Evolutionary conservation across 2,797 vertebrate genomes (phyloP).

Genomic region (Iguana delicatissima): DNA sequence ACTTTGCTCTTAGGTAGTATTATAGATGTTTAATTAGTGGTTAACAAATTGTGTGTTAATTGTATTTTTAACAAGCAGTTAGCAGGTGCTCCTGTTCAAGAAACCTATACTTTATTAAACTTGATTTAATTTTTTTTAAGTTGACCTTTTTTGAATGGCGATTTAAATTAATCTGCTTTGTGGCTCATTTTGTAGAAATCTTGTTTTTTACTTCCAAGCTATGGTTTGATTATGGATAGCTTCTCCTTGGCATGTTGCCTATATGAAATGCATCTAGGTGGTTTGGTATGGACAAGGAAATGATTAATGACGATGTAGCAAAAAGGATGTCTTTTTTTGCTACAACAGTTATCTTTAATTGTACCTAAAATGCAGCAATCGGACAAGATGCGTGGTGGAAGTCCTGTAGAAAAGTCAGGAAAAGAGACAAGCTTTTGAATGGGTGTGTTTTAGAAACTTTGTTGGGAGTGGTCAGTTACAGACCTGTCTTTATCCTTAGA

Average conservation of each 20-base stretch:
- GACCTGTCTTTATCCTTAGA: not conserved
- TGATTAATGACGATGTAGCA: slow-evolving; percentile 4
- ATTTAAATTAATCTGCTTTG: slow-evolving; percentile 13
- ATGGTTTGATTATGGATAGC: not conserved
- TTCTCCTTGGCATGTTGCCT: slow-evolving; percentile 7
- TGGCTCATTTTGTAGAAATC: not conserved
- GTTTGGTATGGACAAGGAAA: not conserved
- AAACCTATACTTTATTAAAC: not conserved
- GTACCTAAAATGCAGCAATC: slow-evolving; percentile 5
- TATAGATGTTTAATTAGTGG: not conserved
- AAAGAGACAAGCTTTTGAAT: not conserved
- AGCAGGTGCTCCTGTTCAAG: not conserved
- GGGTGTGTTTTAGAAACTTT: not conserved
- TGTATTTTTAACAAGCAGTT: slow-evolving; percentile 1
- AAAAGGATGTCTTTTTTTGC: not conserved
- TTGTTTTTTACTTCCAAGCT: not conserved
- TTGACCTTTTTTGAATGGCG: not conserved
- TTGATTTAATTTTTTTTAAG: slow-evolving; percentile 3
- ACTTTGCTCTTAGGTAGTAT: not conserved
- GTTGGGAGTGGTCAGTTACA: not conserved
- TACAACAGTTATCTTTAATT: not conserved
- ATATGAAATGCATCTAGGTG: not conserved
- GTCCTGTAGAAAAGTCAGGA: not conserved
- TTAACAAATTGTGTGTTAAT: not conserved
- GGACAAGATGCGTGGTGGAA: not conserved